Base-by-base conservation (phyloP, 2,888 invertebrate species). In the Alloscopus bannaensis region DNA sequence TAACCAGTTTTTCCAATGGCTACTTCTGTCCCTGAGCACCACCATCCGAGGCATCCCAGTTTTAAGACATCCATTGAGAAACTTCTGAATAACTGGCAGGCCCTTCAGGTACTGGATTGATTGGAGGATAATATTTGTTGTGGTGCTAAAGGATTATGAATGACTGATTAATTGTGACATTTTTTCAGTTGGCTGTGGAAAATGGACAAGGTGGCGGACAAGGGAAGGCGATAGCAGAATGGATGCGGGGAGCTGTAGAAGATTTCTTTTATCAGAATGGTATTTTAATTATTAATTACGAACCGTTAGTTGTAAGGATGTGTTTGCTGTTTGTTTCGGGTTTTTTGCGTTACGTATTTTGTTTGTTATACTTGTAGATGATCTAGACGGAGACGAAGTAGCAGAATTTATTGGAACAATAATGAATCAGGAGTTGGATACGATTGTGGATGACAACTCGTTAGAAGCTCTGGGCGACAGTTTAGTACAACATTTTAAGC, bases 221-320 rank as follows among this genome's bases (percentile, higher is more conserved):
- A 13, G 82, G 80, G 2, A 78, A 80, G 50, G 78, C 78, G 3
- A 82, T 81, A 22, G 75, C 75, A 2, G 16, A 42, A 16, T 82
- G 82, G 82, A 82, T 82, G 82, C 45, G 77, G 4, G 70, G 66
- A 47, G 78, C 68, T 24, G 60, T 75, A 6, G 82, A 82, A 40
- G 71, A 82, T 50, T 82, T 70, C 76, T 82, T 82, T 50, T 82
- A 82, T 50, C 65, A 78, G 42, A 82, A 82, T 73, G 82, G 82
- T 82, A 59, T 4, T 36, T 36, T 3, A 13, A 47, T 47, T 47
- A n/a, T 47, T 64, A 20, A 29, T 64, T 31, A n/a, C n/a, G 18
- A 52, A 45, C 28, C 65, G 16, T 28, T n/a, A 22, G 6, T 36
- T 50, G 26, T 69, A 47, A 11, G 47, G 50, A 24, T 59, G 18